Conservation (phyloP, 1,140 invertebrate species). For the Rhizoglyphus robini region DNA sequence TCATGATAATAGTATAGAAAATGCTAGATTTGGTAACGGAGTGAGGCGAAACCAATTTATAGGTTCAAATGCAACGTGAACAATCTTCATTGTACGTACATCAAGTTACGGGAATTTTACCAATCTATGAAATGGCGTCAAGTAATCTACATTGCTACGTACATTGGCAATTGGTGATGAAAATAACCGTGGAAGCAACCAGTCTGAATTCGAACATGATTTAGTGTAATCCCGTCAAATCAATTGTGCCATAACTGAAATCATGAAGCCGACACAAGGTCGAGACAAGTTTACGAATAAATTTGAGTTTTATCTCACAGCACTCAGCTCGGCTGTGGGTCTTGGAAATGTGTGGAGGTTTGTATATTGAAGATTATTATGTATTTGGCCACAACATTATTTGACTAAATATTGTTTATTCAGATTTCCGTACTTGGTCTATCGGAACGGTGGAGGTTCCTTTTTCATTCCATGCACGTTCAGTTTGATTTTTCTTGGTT, state of each 20-base stretch:
- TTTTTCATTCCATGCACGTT: slow-evolving; percentile 26
- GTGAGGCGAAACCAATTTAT: too few species aligned
- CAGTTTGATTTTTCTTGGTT: slow-evolving; percentile 23
- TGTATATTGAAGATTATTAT: neutral
- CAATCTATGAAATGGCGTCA: too few species aligned
- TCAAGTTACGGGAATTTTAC: too few species aligned
- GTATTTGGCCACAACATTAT: neutral
- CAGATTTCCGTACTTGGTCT: slow-evolving; percentile 45
- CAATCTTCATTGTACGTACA: too few species aligned
- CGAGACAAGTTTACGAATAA: slow-evolving; percentile 42
- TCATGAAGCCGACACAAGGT: slow-evolving; percentile 32
- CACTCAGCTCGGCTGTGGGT: neutral
- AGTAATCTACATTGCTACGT: too few species aligned
- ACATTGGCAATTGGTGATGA: too few species aligned
- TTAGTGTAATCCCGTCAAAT: too few species aligned
- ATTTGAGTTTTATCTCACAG: neutral
- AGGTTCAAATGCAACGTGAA: too few species aligned
- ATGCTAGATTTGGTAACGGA: too few species aligned
- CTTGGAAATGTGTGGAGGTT: neutral
- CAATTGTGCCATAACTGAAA: neutral
- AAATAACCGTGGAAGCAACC: too few species aligned
- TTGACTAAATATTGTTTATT: neutral
- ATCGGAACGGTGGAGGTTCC: slow-evolving; percentile 42
- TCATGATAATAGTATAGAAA: too few species aligned
- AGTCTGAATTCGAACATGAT: too few species aligned